Percentiles rank a stretch among this genome's conserved stretches.
phyloP scores from a whole-genome alignment of 2,888 invertebrate genomes.

The Aleiodes testaceus region DNA sequence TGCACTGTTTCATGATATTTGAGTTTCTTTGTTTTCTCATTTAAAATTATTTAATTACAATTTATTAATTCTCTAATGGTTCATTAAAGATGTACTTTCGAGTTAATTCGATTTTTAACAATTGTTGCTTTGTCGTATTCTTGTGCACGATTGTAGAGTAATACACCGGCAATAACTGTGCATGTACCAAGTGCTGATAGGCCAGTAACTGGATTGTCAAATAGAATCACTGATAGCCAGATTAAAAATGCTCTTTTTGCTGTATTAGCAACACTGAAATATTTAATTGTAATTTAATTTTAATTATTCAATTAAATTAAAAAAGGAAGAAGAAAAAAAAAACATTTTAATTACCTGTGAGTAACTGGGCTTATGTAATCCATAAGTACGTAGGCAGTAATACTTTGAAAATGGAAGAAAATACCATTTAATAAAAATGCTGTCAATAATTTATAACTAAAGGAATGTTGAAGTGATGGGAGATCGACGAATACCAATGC shows the following conservation, averaged over 20 bases:
- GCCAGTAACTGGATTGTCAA: slow-evolving; percentile 83
- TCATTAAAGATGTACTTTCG: slow-evolving; percentile 69
- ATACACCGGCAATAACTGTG: slow-evolving; percentile 82
- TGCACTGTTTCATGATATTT: background rate
- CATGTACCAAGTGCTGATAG: slow-evolving; percentile 83
- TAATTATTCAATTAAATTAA: slow-evolving; percentile 1
- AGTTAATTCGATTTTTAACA: slow-evolving; percentile 59
- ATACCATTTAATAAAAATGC: slow-evolving; percentile 82
- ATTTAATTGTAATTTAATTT: background rate
- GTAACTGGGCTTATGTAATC: slow-evolving; percentile 87
- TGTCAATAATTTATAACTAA: slow-evolving; percentile 74
- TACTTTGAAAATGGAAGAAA: slow-evolving; percentile 87
- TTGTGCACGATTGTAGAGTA: slow-evolving; percentile 83
- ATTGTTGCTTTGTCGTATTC: slow-evolving; percentile 74
- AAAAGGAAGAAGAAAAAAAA: background rate
- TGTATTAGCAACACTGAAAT: slow-evolving; percentile 83
- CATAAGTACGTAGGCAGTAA: slow-evolving; percentile 86
- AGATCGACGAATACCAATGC: slow-evolving; percentile 80
- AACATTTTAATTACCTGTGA: slow-evolving; percentile 76
- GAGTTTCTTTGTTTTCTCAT: background rate
- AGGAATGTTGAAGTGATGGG: slow-evolving; percentile 73
- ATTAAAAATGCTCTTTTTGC: slow-evolving; percentile 85
- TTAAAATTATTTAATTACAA: background rate
- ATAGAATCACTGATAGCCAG: slow-evolving; percentile 83
- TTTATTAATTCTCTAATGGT: slow-evolving; percentile 1